phyloP scores from a whole-genome alignment of 2,113 vertebrate genomes.

The Tor tambroides region DNA sequence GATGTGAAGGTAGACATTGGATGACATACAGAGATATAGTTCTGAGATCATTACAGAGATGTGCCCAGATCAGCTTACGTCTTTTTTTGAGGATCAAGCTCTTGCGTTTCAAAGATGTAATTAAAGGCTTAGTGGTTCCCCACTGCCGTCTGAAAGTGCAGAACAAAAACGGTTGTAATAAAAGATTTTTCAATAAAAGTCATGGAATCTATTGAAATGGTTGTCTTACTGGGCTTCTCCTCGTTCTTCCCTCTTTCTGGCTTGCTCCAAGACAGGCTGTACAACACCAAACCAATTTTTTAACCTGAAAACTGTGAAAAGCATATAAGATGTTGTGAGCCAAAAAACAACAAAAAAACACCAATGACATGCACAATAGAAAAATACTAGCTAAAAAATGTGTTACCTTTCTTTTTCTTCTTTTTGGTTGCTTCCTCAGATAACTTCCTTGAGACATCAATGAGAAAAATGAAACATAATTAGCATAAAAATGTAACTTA shows the following conservation, averaged over 20 bases:
- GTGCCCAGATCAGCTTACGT: constrained; percentile 50
- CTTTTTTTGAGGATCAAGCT: constrained; percentile 49
- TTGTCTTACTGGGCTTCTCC: constrained; percentile 45
- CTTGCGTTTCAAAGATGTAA: constrained; percentile 13
- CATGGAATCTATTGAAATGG: neutral
- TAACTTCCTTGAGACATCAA: constrained; percentile 43
- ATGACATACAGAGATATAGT: neutral
- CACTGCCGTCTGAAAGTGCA: constrained; percentile 46
- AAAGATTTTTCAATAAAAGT: neutral
- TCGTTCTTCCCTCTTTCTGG: constrained; percentile 43
- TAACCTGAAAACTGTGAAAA: constrained; percentile 53
- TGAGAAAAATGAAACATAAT: neutral
- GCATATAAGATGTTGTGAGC: neutral
- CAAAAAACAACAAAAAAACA: neutral
- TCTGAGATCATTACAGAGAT: neutral
- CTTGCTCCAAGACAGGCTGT: constrained; percentile 46
- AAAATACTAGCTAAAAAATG: neutral
- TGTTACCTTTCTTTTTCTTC: constrained; percentile 35
- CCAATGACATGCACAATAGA: neutral
- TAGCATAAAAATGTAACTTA: neutral
- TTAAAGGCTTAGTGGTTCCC: constrained; percentile 53
- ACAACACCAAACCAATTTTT: constrained; percentile 54
- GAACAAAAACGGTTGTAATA: neutral
- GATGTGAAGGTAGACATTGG: neutral
- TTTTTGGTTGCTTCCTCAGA: neutral